Conservation (phyloP, 2,113 vertebrate species). For the Octodon degus region DNA sequence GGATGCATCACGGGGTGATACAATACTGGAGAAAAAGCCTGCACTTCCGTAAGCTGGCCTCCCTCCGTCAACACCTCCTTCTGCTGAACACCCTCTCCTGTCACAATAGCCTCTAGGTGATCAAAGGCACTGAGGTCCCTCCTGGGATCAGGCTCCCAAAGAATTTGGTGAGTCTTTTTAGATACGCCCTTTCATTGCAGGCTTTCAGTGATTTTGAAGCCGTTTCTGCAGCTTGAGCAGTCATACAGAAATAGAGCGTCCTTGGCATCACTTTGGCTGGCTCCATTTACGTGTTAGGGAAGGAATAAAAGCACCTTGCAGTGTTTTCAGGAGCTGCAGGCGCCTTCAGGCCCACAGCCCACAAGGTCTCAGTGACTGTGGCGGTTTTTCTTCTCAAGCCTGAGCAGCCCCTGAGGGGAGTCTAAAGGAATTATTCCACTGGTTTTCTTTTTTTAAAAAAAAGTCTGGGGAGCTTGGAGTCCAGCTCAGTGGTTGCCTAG, state of each 20-base stretch:
- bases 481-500: not conserved
- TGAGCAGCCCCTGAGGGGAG: not conserved
- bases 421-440: not conserved
- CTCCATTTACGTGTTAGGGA: not conserved
- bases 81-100: not conserved
- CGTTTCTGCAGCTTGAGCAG: not conserved
- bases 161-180: not conserved
- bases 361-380: not conserved
- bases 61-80: not conserved
- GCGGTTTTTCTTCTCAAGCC: not conserved
- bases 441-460: conserved; percentile 13
- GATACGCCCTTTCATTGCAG: not conserved
- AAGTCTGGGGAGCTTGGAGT: not conserved
- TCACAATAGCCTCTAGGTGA: not conserved
- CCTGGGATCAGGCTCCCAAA: not conserved
- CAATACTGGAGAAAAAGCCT: not conserved
- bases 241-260: not conserved
- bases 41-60: not conserved
- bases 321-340: not conserved
- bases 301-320: not conserved
- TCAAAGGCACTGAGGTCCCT: not conserved
- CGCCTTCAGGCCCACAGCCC: not conserved
- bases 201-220: not conserved
- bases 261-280: not conserved
- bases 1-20: not conserved